phyloP scores from a whole-genome alignment of 2,888 invertebrate species.

The Artemia sp. region DNA sequence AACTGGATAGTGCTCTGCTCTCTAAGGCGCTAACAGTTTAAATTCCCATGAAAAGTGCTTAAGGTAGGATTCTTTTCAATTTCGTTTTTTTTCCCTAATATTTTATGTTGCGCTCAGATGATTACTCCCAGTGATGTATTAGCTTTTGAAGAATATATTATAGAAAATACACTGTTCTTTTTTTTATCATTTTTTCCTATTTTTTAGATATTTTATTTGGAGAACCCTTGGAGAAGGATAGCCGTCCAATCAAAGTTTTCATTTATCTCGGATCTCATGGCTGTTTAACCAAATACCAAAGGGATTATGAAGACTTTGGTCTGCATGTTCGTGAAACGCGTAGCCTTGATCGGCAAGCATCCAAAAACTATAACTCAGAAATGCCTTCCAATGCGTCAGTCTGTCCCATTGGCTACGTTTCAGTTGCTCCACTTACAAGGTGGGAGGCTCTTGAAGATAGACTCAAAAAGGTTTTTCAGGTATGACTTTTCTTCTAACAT shows the following conservation, averaged over 20 bases:
- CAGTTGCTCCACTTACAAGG: slow-evolving; percentile 76
- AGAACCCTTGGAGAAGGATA: slow-evolving; percentile 44
- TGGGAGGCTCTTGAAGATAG: slow-evolving; percentile 88
- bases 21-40: no score
- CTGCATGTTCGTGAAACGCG: neutral
- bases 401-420: slow-evolving; percentile 55
- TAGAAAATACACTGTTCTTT: no score
- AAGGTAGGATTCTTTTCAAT: no score
- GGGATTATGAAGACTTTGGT: slow-evolving; percentile 42
- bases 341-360: neutral
- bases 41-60: no score
- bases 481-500: slow-evolving; percentile 25
- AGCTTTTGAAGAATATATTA: no score
- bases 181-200: slow-evolving; percentile 15
- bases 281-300: slow-evolving; percentile 49
- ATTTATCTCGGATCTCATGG: slow-evolving; percentile 71
- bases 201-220: slow-evolving; percentile 26
- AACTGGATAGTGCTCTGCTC: no score
- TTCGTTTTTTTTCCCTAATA: no score
- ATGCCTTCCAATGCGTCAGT: neutral
- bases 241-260: slow-evolving; percentile 69
- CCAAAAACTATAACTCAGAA: neutral
- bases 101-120: no score
- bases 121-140: no score
- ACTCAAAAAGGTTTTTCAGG: slow-evolving; percentile 74